A percentile compares a stretch with the other conserved stretches of the same genome.
Conservation (phyloP, 2,888 invertebrate genomes). For the Hydroisotoma schaefferi region DNA sequence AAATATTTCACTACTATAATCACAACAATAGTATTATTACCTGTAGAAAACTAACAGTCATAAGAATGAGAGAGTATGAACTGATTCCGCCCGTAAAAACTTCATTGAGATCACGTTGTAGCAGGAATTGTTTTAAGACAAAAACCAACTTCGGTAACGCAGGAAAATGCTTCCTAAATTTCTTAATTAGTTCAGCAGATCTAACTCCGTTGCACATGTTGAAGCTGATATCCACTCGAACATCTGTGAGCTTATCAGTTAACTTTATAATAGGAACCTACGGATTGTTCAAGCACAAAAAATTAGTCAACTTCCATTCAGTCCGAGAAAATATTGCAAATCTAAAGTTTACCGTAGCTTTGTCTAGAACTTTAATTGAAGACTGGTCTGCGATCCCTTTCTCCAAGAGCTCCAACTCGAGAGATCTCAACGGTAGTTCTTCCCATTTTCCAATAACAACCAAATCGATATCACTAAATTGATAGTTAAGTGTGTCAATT, state of each 20-base stretch:
- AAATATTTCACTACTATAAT: no score
- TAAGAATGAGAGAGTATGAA: slow-evolving; percentile 95
- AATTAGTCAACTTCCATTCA: slow-evolving; percentile 5
- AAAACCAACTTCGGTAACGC: slow-evolving; percentile 90
- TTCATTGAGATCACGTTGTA: slow-evolving; percentile 97
- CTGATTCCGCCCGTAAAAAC: slow-evolving; percentile 99
- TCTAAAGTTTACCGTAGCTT: slow-evolving; percentile 71
- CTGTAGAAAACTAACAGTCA: slow-evolving; percentile 96
- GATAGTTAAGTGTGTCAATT: no score
- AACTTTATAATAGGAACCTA: slow-evolving; percentile 96
- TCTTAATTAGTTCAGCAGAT: slow-evolving; percentile 92
- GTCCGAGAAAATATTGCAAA: slow-evolving; percentile 14
- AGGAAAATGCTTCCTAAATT: slow-evolving; percentile 82
- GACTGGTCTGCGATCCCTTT: slow-evolving; percentile 84
- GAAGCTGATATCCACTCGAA: slow-evolving; percentile 98
- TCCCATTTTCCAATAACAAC: slow-evolving; percentile 79
- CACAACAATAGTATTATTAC: slow-evolving; percentile 52
- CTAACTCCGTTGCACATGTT: slow-evolving; percentile 97
- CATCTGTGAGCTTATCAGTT: slow-evolving; percentile 78
- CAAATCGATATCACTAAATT: slow-evolving; percentile 67
- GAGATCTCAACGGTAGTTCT: slow-evolving; percentile 80
- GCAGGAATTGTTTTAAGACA: slow-evolving; percentile 96
- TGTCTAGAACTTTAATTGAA: slow-evolving; percentile 92
- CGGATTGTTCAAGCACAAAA: slow-evolving; percentile 18
- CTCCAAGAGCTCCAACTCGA: slow-evolving; percentile 84